Percentiles rank a stretch among this genome's conserved stretches.
phyloP scores from a whole-genome alignment of 2,113 vertebrate genomes.

The Thryonomys swinderianus region DNA sequence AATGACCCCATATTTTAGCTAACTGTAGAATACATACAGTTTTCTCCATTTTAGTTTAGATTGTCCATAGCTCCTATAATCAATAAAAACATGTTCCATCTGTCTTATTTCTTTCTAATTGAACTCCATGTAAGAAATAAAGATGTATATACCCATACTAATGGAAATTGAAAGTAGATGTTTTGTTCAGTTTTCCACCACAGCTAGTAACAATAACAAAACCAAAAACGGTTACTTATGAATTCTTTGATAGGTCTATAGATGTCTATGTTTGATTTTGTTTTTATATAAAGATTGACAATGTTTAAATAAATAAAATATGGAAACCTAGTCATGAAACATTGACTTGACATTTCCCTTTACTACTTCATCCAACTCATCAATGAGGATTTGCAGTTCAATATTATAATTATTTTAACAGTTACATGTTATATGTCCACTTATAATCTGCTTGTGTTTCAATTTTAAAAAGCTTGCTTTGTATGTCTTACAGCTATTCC shows the following conservation, averaged over 20 bases:
- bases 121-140: not conserved
- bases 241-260: not conserved
- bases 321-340: not conserved
- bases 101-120: not conserved
- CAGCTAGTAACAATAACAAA: not conserved
- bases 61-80: not conserved
- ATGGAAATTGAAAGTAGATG: not conserved
- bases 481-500: not conserved
- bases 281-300: not conserved
- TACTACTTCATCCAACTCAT: not conserved
- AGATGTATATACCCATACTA: not conserved
- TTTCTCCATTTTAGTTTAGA: not conserved
- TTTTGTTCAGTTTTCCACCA: not conserved
- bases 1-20: not conserved
- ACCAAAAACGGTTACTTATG: not conserved
- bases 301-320: slow-evolving; percentile 14
- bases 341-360: not conserved
- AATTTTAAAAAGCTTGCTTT: not conserved
- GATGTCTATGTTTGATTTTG: not conserved
- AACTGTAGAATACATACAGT: not conserved
- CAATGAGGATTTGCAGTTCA: not conserved
- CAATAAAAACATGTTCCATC: not conserved
- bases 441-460: not conserved
- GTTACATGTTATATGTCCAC: not conserved
- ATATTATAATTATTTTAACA: not conserved